phyloP scores from a whole-genome alignment of 92 coral and sea anemone genomes.

The Epizoanthus stellaris region DNA sequence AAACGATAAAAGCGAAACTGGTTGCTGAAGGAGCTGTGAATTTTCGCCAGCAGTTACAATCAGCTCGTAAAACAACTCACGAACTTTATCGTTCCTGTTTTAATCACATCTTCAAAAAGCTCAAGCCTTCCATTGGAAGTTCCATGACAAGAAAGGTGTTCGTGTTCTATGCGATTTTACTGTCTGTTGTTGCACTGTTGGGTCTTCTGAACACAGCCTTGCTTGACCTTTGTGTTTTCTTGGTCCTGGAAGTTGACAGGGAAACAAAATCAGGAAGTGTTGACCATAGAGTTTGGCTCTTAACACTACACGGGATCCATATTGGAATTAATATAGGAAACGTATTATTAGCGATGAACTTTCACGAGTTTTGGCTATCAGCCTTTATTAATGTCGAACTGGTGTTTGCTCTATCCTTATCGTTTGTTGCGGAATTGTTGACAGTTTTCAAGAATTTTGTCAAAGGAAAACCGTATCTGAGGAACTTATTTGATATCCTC shows the following conservation, averaged over 20 bases:
- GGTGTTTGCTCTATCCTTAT: background rate
- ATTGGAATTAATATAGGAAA: background rate
- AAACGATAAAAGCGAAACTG: conserved; percentile 4
- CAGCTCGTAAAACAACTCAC: background rate
- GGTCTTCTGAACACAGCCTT: background rate
- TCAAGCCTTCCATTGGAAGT: background rate
- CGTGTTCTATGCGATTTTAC: background rate
- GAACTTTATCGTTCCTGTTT: background rate
- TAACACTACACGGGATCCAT: background rate
- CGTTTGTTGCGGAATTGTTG: background rate
- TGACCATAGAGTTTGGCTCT: background rate
- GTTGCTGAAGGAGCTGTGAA: background rate
- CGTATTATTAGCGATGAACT: background rate
- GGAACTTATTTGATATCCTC: conserved; percentile 9
- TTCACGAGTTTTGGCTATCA: no score
- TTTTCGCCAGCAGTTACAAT: background rate
- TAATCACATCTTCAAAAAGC: background rate
- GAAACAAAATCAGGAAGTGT: background rate
- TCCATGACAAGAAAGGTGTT: background rate
- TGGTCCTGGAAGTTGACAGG: background rate
- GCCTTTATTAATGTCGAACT: background rate
- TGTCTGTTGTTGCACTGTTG: background rate
- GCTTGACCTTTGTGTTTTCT: background rate
- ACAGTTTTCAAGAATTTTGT: conserved; percentile 4
- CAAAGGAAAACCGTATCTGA: background rate